Evolutionary conservation across 1,140 invertebrate species (phyloP), one percentile per base, ranked within the genome.

Genomic region (Drosophila insularis): DNA sequence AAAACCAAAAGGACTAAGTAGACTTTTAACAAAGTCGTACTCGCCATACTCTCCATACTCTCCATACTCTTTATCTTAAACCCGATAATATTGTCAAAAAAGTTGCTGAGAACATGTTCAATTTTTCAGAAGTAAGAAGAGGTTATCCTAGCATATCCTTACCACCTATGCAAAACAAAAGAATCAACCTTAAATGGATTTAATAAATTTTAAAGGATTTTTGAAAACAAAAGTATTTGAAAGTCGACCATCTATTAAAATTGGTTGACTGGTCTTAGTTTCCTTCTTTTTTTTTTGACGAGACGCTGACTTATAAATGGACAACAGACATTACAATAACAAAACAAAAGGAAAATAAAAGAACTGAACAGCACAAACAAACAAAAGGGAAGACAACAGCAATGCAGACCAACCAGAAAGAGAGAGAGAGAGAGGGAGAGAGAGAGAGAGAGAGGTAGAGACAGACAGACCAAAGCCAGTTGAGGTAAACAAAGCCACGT

Each of bases 401-500:
- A 11, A 21, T 10, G 17, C 17, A 50, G 43, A 5, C 27, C 27
- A 6, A 50, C 7, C 19, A 35, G 7, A 37, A 13, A 4, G 11
- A 11, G 17, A 50, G n/a, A n/a, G n/a, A n/a, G n/a, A n/a, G n/a
- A n/a, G n/a, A n/a, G n/a, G n/a, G n/a, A n/a, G n/a, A n/a, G n/a
- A n/a, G n/a, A n/a, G n/a, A n/a, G n/a, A n/a, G n/a, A n/a, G n/a
- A n/a, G n/a, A n/a, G n/a, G n/a, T n/a, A n/a, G n/a, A n/a, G n/a
- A n/a, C n/a, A n/a, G 43, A 19, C 43, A 50, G 19, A 2, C 43
- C 43, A 50, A 50, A 50, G 43, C 17, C 43, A 50, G 43, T 50
- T 50, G 19, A 50, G 43, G 43, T 50, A 21, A 50, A 50, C 43
- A 50, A 50, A 50, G 43, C 43, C 43, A 50, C 17, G 43, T 50